These are phyloP conservation scores for Procavia capensis DNA, from an alignment of 2,113 vertebrate species.

Conservation along the genomic window DNA sequence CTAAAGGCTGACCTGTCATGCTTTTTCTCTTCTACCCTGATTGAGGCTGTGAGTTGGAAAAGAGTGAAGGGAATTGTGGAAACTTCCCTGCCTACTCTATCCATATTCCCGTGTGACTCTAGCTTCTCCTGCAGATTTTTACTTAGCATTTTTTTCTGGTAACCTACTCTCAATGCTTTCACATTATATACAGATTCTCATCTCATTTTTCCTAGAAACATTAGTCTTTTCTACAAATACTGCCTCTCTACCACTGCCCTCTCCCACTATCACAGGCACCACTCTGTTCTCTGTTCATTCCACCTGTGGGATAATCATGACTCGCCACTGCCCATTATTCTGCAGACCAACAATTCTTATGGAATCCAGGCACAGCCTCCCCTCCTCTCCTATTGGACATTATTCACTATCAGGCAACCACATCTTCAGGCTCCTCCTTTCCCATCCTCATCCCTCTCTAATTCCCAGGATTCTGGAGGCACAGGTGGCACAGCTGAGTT, in stretches of 20 bases:
- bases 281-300: background rate
- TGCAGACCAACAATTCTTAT: too few species aligned
- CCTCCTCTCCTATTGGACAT: too few species aligned
- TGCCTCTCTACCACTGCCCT: background rate
- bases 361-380: too few species aligned
- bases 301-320: too few species aligned
- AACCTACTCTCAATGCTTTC: too few species aligned
- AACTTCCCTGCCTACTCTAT: background rate
- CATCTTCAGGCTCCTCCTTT: too few species aligned
- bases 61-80: fast-evolving
- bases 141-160: too few species aligned
- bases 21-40: background rate
- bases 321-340: too few species aligned
- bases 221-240: too few species aligned
- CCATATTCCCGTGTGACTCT: fast-evolving
- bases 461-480: background rate
- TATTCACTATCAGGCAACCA: too few species aligned
- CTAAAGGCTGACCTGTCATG: background rate
- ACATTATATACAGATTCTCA: background rate
- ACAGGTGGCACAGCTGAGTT: background rate
- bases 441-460: too few species aligned
- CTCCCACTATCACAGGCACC: background rate
- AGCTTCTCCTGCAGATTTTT: too few species aligned
- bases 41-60: fast-evolving
- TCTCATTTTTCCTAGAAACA: background rate